These are phyloP conservation scores for Acanthosepion pharaonis DNA, from an alignment of 2,888 invertebrate genomes.

Conservation along the genomic window DNA sequence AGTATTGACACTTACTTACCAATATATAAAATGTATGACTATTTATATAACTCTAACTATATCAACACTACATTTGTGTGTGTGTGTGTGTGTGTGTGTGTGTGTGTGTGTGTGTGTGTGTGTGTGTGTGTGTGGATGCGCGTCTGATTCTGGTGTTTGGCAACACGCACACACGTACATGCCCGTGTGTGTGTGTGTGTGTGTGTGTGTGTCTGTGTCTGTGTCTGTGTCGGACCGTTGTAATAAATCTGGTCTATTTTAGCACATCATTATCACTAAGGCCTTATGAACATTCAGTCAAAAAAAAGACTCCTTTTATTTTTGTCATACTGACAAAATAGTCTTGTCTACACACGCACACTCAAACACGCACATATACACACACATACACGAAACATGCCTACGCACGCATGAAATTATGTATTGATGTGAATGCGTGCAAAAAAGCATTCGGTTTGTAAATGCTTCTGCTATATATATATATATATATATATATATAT, in stretches of 20 bases:
- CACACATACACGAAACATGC: background rate
- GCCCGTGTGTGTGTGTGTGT: background rate
- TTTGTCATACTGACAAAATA: background rate
- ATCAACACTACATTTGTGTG: background rate
- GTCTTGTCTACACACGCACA: background rate
- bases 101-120: background rate
- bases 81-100: background rate
- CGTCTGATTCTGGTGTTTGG: no score
- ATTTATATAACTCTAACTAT: background rate
- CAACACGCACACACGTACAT: no score
- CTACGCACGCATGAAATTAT: no score
- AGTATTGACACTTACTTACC: background rate
- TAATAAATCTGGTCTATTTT: background rate
- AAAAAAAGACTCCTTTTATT: background rate
- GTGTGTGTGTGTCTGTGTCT: background rate
- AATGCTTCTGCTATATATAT: background rate
- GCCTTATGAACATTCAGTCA: background rate
- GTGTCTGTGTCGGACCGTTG: background rate
- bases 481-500: slow-evolving; percentile 4
- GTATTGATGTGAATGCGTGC: background rate
- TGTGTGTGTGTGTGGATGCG: background rate
- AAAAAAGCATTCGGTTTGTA: background rate
- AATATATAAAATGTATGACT: background rate
- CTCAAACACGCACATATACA: background rate
- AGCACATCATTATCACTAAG: background rate